A percentile compares a stretch with the other conserved stretches of the same genome.
phyloP scores from a whole-genome alignment of 35 echinoderm and acorn worm genomes.

The Lytechinus variegatus region DNA sequence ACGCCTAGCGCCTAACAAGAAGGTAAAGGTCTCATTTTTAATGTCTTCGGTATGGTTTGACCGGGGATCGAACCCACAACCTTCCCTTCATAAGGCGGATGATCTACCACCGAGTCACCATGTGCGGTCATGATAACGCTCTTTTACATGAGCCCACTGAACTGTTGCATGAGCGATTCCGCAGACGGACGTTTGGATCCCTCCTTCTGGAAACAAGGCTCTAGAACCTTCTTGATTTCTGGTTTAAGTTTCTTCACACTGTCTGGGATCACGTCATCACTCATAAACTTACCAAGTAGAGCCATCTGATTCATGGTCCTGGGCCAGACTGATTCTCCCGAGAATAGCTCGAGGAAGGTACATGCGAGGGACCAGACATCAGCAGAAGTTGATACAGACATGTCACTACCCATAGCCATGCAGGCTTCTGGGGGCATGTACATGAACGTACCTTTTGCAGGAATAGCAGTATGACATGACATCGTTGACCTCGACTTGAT shows the following conservation, averaged over 20 bases:
- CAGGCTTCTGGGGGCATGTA: conserved; percentile 24
- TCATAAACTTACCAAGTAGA: conserved; percentile 23
- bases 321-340: background rate
- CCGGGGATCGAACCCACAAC: too few species aligned
- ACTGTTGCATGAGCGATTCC: conserved; percentile 21
- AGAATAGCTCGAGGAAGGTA: background rate
- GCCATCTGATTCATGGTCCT: conserved; percentile 14
- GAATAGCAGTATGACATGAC: background rate
- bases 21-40: too few species aligned
- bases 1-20: too few species aligned
- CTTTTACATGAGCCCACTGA: conserved; percentile 1
- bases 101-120: too few species aligned
- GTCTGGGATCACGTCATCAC: background rate
- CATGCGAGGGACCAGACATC: conserved; percentile 26
- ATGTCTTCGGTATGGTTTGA: too few species aligned
- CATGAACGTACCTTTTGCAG: background rate
- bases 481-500: conserved; percentile 31
- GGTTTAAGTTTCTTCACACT: background rate
- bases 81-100: too few species aligned
- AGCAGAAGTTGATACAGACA: background rate
- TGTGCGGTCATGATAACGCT: background rate
- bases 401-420: background rate
- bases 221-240: background rate
- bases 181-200: background rate
- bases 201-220: conserved; percentile 15